These are phyloP conservation scores for Saccopteryx bilineata DNA, from an alignment of 2,113 vertebrate genomes.

Conservation along the genomic window DNA sequence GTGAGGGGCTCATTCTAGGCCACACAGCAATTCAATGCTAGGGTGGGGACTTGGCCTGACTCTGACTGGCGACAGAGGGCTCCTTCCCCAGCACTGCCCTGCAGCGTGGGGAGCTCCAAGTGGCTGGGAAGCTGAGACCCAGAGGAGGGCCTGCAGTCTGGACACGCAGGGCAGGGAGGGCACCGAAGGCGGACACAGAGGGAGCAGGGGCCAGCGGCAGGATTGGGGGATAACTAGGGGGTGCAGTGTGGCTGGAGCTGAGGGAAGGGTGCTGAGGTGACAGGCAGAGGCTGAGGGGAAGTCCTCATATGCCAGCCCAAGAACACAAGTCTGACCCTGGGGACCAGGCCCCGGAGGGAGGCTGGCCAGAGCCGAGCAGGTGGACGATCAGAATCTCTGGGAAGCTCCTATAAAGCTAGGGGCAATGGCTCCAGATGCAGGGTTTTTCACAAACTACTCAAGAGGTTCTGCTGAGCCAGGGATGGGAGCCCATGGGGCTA, in stretches of 20 bases:
- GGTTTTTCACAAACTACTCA: background rate
- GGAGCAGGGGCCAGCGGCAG: background rate
- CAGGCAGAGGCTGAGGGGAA: background rate
- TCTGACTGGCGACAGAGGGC: background rate
- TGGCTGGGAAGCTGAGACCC: background rate
- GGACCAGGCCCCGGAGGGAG: background rate
- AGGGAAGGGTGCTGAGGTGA: background rate
- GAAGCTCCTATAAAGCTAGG: background rate
- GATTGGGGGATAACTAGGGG: background rate
- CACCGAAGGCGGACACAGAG: background rate
- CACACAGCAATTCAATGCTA: background rate
- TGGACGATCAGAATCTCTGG: background rate
- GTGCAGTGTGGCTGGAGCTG: background rate
- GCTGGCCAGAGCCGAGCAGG: background rate
- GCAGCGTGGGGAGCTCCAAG: background rate
- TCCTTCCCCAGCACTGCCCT: background rate
- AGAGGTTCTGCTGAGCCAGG: background rate
- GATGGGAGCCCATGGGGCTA: too few species aligned
- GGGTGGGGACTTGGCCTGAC: background rate
- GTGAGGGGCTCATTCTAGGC: background rate
- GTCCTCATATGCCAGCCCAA: rapidly evolving
- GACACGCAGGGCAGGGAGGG: background rate
- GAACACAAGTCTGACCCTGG: background rate
- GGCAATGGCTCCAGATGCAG: background rate
- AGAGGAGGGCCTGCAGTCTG: background rate